Evolutionary conservation across 1,140 invertebrate species (phyloP).

Genomic region (Rhagoletis zephyria): DNA sequence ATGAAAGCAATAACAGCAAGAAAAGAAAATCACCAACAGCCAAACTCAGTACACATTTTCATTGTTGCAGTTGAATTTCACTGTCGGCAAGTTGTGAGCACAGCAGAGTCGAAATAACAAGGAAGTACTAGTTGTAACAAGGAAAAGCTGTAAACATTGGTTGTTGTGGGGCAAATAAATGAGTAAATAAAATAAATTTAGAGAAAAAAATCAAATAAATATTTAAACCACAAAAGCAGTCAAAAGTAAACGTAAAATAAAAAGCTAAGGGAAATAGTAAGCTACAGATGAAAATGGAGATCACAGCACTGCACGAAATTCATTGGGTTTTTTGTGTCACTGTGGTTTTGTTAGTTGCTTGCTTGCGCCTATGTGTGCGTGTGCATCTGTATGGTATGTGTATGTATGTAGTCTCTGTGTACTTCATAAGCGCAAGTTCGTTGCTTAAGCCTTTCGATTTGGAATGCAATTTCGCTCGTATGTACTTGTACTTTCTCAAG

Average conservation of each 20-base stretch:
- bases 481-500: neutral
- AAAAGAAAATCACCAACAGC: neutral
- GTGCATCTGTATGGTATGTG: no score
- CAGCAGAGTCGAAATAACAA: neutral
- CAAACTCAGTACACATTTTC: constrained; percentile 22
- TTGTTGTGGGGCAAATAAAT: neutral
- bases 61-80: constrained; percentile 40
- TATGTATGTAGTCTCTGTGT: neutral
- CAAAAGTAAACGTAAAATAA: neutral
- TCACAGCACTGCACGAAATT: constrained; percentile 13
- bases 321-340: constrained; percentile 27
- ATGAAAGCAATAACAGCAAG: constrained; percentile 27
- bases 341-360: neutral
- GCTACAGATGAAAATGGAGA: neutral
- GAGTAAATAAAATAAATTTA: neutral
- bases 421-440: constrained; percentile 16
- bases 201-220: no score
- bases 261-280: neutral
- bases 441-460: constrained; percentile 56
- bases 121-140: constrained; percentile 10
- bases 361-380: neutral
- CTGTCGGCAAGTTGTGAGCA: constrained; percentile 8
- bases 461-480: no score
- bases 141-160: neutral
- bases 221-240: no score